Percentiles rank a stretch among this genome's conserved stretches.
phyloP scores from a whole-genome alignment of 2,113 vertebrate species.

The Toxotes chatareus region DNA sequence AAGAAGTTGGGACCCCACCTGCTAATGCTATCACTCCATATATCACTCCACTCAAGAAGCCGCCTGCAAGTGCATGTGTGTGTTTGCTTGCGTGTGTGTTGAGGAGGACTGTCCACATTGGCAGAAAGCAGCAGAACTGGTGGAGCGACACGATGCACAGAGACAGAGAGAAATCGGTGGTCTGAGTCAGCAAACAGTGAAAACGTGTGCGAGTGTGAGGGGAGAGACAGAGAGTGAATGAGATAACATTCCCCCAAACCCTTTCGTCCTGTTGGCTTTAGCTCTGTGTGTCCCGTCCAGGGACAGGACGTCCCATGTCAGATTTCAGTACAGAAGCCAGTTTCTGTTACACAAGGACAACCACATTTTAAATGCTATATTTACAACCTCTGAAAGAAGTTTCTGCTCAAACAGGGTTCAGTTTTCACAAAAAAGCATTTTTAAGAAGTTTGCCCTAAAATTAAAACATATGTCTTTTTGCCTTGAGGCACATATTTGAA shows the following conservation, averaged over 20 bases:
- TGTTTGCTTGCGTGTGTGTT: conserved; percentile 30
- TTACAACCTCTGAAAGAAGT: conserved; percentile 5
- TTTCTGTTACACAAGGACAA: conserved; percentile 50
- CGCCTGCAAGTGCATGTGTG: conserved; percentile 2
- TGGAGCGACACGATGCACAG: conserved; percentile 25
- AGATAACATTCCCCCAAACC: conserved; percentile 46
- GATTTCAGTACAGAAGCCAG: conserved; percentile 59
- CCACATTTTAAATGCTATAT: conserved; percentile 12
- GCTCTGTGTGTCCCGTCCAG: conserved; percentile 28
- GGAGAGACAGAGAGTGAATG: conserved; percentile 26
- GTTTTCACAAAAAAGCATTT: neutral
- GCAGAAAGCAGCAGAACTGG: conserved; percentile 52
- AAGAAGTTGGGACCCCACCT: conserved; percentile 59
- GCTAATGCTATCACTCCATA: conserved; percentile 55
- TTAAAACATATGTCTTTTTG: neutral
- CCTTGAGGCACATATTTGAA: neutral
- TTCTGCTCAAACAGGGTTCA: neutral
- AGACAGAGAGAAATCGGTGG: conserved; percentile 18
- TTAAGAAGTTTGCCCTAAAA: neutral
- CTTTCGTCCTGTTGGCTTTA: conserved; percentile 51
- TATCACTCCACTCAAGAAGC: conserved; percentile 49
- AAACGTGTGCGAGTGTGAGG: conserved; percentile 14
- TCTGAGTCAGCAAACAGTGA: conserved; percentile 52
- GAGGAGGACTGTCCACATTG: neutral
- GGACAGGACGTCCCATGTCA: conserved; percentile 69